These are phyloP conservation scores for Tetrapedia diversipes DNA, from an alignment of 2,888 invertebrate species.

Conservation along the genomic window DNA sequence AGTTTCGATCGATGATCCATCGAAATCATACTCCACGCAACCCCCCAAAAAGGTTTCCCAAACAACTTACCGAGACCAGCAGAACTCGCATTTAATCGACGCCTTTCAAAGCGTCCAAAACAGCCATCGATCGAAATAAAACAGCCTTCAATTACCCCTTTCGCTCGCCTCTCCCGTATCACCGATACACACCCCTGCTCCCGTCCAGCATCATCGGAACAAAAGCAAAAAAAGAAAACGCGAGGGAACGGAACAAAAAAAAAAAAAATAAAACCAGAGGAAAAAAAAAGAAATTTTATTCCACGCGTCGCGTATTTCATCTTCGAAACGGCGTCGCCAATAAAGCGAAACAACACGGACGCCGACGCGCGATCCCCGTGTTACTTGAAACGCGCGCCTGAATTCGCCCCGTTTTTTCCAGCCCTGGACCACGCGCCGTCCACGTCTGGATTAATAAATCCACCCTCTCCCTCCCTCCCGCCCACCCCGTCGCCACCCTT, in stretches of 20 bases:
- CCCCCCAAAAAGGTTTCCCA: too few species aligned
- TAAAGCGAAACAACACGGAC: constrained; percentile 39
- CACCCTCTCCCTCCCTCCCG: constrained; percentile 14
- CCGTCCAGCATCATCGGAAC: too few species aligned
- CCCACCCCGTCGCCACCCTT: background rate
- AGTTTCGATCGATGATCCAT: too few species aligned
- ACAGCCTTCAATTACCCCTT: constrained; percentile 20
- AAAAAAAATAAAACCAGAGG: background rate
- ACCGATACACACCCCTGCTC: too few species aligned
- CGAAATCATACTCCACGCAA: too few species aligned
- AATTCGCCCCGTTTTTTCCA: constrained; percentile 16
- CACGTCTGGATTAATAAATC: constrained; percentile 65
- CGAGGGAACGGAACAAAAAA: background rate
- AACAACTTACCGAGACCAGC: too few species aligned
- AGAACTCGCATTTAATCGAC: too few species aligned
- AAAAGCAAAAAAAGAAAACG: too few species aligned
- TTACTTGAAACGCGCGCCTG: constrained; percentile 50
- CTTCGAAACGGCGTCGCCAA: constrained; percentile 27
- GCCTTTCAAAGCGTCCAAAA: too few species aligned
- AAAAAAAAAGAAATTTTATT: constrained; percentile 8
- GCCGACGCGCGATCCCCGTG: constrained; percentile 16
- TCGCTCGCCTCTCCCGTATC: too few species aligned
- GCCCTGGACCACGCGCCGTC: background rate
- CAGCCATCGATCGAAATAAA: background rate
- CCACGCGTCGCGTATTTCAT: constrained; percentile 19